Evolutionary conservation across 2,888 invertebrate species (phyloP).

Genomic region (Cylloceria caligata): DNA sequence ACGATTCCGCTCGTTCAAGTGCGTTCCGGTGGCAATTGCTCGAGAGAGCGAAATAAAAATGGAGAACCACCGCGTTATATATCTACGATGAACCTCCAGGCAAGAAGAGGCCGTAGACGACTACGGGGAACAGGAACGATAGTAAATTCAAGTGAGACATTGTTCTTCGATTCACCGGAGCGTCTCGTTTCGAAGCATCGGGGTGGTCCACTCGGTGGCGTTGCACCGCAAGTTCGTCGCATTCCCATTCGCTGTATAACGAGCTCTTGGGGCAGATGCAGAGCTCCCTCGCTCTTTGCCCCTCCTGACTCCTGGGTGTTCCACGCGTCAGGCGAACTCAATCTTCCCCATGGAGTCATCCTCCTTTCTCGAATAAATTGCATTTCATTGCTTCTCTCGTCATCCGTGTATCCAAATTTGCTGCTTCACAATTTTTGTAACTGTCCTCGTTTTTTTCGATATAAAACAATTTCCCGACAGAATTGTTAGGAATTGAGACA

Average conservation of each 20-base stretch:
- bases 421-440: not conserved
- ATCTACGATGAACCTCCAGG: conserved; percentile 65
- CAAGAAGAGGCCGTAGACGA: conserved; percentile 73
- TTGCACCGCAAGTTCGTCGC: conserved; percentile 71
- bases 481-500: not conserved
- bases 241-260: conserved; percentile 79
- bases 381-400: conserved; percentile 73
- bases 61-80: conserved; percentile 32
- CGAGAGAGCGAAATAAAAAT: not conserved
- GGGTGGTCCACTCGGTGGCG: conserved; percentile 76
- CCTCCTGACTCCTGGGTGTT: conserved; percentile 77
- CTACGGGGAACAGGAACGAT: conserved; percentile 74
- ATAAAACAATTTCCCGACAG: not conserved
- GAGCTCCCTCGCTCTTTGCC: conserved; percentile 43
- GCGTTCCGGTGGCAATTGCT: conserved; percentile 24
- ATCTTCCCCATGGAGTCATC: conserved; percentile 75
- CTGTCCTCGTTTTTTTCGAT: not conserved
- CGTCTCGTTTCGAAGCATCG: conserved; percentile 66
- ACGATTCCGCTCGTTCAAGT: not conserved
- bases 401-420: conserved; percentile 41
- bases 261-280: conserved; percentile 70
- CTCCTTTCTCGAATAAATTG: conserved; percentile 77
- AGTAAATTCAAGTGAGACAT: conserved; percentile 79
- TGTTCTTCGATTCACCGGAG: conserved; percentile 73
- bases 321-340: conserved; percentile 77